Evolutionary conservation across 2,888 invertebrate species (phyloP).

Genomic region (Oxyteleia sp.): DNA sequence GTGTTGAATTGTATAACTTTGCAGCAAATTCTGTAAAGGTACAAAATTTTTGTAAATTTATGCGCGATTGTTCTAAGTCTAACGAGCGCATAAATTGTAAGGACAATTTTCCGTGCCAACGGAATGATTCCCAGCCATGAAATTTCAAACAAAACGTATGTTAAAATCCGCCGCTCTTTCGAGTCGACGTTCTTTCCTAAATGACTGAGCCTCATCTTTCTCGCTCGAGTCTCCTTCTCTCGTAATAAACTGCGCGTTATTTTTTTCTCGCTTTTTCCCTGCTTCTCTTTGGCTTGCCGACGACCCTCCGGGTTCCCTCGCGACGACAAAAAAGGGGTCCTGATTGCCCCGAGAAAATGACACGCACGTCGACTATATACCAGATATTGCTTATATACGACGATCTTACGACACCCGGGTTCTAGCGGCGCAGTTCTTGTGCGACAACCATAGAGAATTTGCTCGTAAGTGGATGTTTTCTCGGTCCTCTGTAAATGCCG

Average conservation of each 20-base stretch:
- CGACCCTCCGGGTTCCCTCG: conserved; percentile 66
- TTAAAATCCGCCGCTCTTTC: conserved; percentile 37
- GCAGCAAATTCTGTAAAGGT: too few relatives aligned
- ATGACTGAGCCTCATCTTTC: conserved; percentile 59
- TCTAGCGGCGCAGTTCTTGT: conserved; percentile 56
- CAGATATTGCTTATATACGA: conserved; percentile 79
- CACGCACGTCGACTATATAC: conserved; percentile 72
- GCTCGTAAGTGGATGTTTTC: conserved; percentile 69
- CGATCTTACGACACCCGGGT: conserved; percentile 66
- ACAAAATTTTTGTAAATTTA: conserved; percentile 27
- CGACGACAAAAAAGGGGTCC: conserved; percentile 64
- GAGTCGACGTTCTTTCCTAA: conserved; percentile 55
- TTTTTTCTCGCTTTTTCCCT: conserved; percentile 40
- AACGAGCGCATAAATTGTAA: conserved; percentile 45
- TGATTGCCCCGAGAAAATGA: conserved; percentile 80
- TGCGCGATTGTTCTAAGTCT: conserved; percentile 29
- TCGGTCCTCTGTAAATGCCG: conserved; percentile 42
- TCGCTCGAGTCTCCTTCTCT: conserved; percentile 58
- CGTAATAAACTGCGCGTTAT: conserved; percentile 70
- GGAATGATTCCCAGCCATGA: conserved; percentile 45
- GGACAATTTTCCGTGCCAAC: conserved; percentile 43
- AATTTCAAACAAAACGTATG: conserved; percentile 64
- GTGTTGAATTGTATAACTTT: too few relatives aligned
- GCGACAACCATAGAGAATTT: conserved; percentile 67
- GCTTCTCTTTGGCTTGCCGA: conserved; percentile 35